phyloP scores from a whole-genome alignment of 2,797 vertebrate genomes.

The Tangara arthus region DNA sequence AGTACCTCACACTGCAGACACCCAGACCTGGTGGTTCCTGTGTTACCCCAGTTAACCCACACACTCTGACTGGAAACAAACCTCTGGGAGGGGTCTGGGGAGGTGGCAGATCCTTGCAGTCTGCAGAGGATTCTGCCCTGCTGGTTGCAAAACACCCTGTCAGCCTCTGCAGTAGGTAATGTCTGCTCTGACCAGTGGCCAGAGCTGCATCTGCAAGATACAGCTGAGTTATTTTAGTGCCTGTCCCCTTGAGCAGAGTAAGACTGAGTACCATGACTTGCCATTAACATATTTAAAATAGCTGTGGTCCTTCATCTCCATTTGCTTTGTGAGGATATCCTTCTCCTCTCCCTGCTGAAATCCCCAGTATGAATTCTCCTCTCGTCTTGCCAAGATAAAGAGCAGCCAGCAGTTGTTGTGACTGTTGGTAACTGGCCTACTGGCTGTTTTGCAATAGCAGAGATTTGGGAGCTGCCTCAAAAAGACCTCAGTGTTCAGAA shows the following conservation, averaged over 20 bases:
- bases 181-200: conserved; percentile 69
- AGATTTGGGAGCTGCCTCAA: conserved; percentile 61
- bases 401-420: conserved; percentile 60
- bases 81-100: neutral
- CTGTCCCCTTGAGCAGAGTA: conserved; percentile 42
- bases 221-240: conserved; percentile 71
- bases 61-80: neutral
- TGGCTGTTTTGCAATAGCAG: conserved; percentile 52
- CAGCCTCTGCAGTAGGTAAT: conserved; percentile 63
- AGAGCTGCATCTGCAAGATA: conserved; percentile 69
- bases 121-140: neutral
- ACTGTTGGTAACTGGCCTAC: conserved; percentile 55
- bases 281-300: conserved; percentile 57
- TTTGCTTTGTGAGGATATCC: conserved; percentile 53
- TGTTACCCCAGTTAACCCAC: neutral
- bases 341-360: conserved; percentile 40
- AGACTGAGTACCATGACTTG: conserved; percentile 35
- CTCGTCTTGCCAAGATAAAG: conserved; percentile 57
- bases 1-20: neutral
- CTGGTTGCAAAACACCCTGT: neutral
- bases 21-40: neutral
- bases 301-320: conserved; percentile 53
- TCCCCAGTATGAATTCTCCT: conserved; percentile 33
- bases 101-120: neutral
- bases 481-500: conserved; percentile 45